phyloP scores from a whole-genome alignment of 2,888 invertebrate species.

The Parochlus steinenii region DNA sequence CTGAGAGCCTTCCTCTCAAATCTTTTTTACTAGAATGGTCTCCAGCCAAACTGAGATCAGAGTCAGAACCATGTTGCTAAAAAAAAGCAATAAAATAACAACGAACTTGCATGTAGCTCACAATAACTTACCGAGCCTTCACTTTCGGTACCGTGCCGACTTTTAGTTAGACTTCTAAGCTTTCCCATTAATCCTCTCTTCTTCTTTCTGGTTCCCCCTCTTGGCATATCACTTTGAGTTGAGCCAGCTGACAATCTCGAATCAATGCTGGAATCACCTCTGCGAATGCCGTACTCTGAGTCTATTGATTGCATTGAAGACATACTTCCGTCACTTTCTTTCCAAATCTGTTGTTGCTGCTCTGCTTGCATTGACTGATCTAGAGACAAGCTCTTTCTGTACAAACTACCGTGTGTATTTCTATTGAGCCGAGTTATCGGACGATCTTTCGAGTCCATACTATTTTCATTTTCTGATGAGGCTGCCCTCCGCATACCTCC shows the following conservation, averaged over 20 bases:
- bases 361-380: slow-evolving; percentile 42
- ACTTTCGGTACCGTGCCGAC: slow-evolving; percentile 36
- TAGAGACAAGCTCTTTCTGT: slow-evolving; percentile 52
- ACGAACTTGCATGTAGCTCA: not conserved
- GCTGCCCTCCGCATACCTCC: slow-evolving; percentile 33
- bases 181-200: slow-evolving; percentile 69
- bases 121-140: slow-evolving; percentile 26
- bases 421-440: slow-evolving; percentile 22
- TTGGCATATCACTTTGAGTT: slow-evolving; percentile 63
- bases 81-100: slow-evolving; percentile 3
- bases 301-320: slow-evolving; percentile 69
- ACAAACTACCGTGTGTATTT: slow-evolving; percentile 34
- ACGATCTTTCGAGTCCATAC: slow-evolving; percentile 25
- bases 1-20: slow-evolving; percentile 61
- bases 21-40: slow-evolving; percentile 51
- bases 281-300: slow-evolving; percentile 42
- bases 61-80: slow-evolving; percentile 47
- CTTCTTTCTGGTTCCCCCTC: slow-evolving; percentile 54
- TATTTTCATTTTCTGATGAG: slow-evolving; percentile 47
- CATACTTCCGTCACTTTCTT: slow-evolving; percentile 64
- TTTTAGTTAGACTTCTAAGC: slow-evolving; percentile 69
- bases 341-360: slow-evolving; percentile 57
- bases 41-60: slow-evolving; percentile 50
- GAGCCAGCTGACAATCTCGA: slow-evolving; percentile 72
- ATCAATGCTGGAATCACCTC: slow-evolving; percentile 60